These are phyloP conservation scores for Gobio gobio DNA, from an alignment of 2,113 vertebrate genomes.

Conservation along the genomic window DNA sequence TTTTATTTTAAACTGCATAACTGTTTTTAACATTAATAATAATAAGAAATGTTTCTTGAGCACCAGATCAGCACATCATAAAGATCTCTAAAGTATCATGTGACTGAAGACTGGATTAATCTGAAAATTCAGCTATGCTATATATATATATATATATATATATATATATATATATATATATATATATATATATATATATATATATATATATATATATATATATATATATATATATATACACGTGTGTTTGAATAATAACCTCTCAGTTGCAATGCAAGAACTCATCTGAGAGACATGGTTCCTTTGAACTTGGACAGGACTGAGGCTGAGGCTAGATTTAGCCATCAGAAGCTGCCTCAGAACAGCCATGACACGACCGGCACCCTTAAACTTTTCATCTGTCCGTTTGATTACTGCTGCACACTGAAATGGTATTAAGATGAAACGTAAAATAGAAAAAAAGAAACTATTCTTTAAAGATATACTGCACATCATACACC, in stretches of 20 bases:
- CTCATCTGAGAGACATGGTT: background rate
- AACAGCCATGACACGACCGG: slow-evolving; percentile 68
- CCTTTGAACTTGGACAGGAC: slow-evolving; percentile 11
- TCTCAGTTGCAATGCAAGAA: background rate
- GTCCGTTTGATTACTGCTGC: slow-evolving; percentile 74
- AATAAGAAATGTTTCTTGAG: too few relatives aligned
- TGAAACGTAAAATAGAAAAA: slow-evolving; percentile 54
- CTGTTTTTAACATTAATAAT: too few relatives aligned
- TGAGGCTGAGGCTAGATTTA: slow-evolving; percentile 31
- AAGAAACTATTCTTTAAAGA: slow-evolving; percentile 58
- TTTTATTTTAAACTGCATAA: too few relatives aligned
- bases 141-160: too few relatives aligned
- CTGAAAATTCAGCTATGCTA: too few relatives aligned
- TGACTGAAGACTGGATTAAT: background rate
- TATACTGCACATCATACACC: background rate
- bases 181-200: too few relatives aligned
- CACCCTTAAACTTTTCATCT: slow-evolving; percentile 73
- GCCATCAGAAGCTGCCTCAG: slow-evolving; percentile 73
- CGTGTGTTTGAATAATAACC: too few relatives aligned
- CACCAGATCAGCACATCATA: background rate
- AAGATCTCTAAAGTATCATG: background rate
- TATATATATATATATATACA: too few relatives aligned
- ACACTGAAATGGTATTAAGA: slow-evolving; percentile 71
- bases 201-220: too few relatives aligned
- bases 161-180: too few relatives aligned